phyloP scores from a whole-genome alignment of 2,888 invertebrate species.

The Autographa gamma region DNA sequence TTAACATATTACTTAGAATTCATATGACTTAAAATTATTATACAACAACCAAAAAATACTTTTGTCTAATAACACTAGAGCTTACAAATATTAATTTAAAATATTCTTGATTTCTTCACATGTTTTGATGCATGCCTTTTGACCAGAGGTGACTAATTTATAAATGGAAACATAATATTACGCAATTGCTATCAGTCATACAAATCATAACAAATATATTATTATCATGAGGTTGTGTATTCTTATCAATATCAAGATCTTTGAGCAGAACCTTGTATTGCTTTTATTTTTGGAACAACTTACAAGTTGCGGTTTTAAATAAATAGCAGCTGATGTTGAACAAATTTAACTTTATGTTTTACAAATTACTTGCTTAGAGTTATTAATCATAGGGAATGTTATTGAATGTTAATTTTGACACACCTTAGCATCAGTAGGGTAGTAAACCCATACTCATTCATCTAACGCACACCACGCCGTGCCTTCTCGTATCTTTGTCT shows the following conservation, averaged over 20 bases:
- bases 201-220: neutral
- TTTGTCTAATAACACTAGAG: conserved; percentile 40
- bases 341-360: no score
- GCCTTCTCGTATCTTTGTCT: no score
- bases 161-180: neutral
- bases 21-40: conserved; percentile 25
- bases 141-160: neutral
- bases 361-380: neutral
- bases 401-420: neutral
- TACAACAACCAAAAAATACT: conserved; percentile 39
- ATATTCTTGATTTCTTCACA: no score
- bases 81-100: no score
- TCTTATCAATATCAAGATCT: neutral
- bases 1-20: neutral
- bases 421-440: no score
- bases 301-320: no score
- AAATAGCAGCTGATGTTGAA: no score
- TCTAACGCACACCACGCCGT: no score
- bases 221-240: neutral
- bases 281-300: no score
- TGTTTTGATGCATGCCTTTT: no score
- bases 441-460: neutral
- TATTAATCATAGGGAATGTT: neutral
- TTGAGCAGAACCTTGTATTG: neutral
- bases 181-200: neutral